Conservation (phyloP, 2,888 invertebrate genomes). For the Nephrotoma guestfalica region DNA sequence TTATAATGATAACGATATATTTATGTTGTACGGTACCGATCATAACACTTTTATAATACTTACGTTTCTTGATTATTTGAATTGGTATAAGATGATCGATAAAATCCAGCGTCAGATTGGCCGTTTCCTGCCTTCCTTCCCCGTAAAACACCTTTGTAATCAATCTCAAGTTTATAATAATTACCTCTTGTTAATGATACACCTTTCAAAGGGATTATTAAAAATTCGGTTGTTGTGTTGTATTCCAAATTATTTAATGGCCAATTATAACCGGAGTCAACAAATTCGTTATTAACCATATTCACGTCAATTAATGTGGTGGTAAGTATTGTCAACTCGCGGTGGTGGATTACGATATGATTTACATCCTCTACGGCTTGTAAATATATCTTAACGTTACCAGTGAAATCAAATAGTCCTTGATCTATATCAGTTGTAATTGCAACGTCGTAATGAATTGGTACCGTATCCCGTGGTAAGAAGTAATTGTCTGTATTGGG, state of each 20-base stretch:
- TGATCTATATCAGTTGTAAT: constrained; percentile 22
- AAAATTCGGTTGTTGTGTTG: constrained; percentile 19
- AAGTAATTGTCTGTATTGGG: neutral
- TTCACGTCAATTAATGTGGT: constrained; percentile 14
- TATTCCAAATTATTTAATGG: constrained; percentile 7
- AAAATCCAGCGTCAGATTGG: constrained; percentile 36
- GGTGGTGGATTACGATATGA: constrained; percentile 20
- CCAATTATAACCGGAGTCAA: neutral
- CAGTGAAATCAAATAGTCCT: constrained; percentile 18
- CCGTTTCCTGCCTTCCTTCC: constrained; percentile 36
- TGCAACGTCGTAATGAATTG: constrained; percentile 35
- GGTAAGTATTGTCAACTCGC: constrained; percentile 15
- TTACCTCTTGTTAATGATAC: neutral
- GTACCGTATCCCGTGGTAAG: constrained; percentile 38
- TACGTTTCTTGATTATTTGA: constrained; percentile 13
- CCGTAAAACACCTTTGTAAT: constrained; percentile 41
- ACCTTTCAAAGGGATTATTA: constrained; percentile 11
- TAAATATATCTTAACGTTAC: constrained; percentile 19
- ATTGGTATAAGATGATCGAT: constrained; percentile 37
- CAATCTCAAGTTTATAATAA: constrained; percentile 33
- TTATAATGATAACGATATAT: neutral
- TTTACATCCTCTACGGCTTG: neutral
- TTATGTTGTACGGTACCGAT: neutral
- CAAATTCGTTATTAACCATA: neutral
- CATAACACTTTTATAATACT: neutral